These are phyloP conservation scores for Philaenus spumarius DNA, from an alignment of 1,140 invertebrate genomes.

Conservation along the genomic window DNA sequence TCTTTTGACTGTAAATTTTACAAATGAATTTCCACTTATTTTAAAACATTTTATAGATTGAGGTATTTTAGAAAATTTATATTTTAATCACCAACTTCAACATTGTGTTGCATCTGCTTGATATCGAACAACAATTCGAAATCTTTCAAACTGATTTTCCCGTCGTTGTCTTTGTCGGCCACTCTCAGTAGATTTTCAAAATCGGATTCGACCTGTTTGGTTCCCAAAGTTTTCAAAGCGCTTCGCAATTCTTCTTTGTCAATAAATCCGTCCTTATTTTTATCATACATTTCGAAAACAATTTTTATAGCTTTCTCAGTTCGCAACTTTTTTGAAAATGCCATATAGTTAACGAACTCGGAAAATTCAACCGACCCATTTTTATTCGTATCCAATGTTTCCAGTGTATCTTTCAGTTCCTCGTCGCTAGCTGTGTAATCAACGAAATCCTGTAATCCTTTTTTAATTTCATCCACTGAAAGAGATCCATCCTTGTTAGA, in stretches of 20 bases:
- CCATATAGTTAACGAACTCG: conserved; percentile 8
- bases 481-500: conserved; percentile 1
- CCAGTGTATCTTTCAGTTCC: conserved; percentile 5
- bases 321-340: conserved; percentile 1
- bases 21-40: no score
- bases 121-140: conserved; percentile 1
- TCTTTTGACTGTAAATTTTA: no score
- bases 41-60: no score
- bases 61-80: no score
- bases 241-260: conserved; percentile 3
- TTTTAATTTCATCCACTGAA: not conserved
- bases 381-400: conserved; percentile 2
- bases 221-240: not conserved
- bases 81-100: no score
- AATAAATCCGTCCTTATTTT: conserved; percentile 2
- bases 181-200: not conserved
- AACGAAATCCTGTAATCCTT: conserved; percentile 2
- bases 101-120: not conserved
- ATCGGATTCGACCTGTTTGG: not conserved
- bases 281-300: conserved; percentile 7
- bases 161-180: not conserved
- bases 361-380: not conserved
- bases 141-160: conserved; percentile 1
- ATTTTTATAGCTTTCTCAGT: conserved; percentile 1
- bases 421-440: not conserved